phyloP scores from a whole-genome alignment of 2,113 vertebrate species.

The Podarcis raffonei region DNA sequence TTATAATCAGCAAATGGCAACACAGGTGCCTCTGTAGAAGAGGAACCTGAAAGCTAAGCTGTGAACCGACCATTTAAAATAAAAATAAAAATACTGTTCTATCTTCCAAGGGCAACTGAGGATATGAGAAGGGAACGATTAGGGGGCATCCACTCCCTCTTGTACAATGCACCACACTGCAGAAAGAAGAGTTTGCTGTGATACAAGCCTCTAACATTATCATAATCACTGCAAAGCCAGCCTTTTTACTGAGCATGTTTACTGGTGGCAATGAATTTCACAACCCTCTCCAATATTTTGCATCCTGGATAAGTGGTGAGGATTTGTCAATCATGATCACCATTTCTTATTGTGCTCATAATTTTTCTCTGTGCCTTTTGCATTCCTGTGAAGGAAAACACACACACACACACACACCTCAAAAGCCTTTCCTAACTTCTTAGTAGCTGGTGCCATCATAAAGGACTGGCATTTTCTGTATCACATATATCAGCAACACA shows the following conservation, averaged over 20 bases:
- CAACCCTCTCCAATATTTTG: conserved; percentile 10
- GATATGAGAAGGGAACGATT: conserved; percentile 28
- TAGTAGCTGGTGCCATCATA: conserved; percentile 33
- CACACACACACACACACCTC: not conserved
- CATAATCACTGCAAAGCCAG: conserved; percentile 19
- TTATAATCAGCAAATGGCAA: not conserved
- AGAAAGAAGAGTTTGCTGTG: conserved; percentile 55
- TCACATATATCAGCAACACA: not conserved
- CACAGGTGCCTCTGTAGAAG: not conserved
- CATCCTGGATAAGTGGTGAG: conserved; percentile 27
- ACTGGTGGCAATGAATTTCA: conserved; percentile 14
- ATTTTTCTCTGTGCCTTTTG: conserved; percentile 21
- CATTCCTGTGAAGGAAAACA: not conserved
- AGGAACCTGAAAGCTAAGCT: conserved; percentile 13
- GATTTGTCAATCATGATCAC: conserved; percentile 8
- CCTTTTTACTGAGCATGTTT: conserved; percentile 9
- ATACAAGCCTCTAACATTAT: conserved; percentile 7
- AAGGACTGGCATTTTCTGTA: conserved; percentile 13
- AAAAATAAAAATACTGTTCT: conserved; percentile 27
- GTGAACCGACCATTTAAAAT: not conserved
- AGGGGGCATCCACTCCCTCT: conserved; percentile 38
- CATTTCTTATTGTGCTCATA: not conserved
- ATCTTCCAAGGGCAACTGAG: conserved; percentile 24
- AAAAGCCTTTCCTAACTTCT: conserved; percentile 4
- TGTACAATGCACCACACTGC: conserved; percentile 49